Base-by-base conservation (phyloP, 2,113 vertebrate species). In the Alethe castanea region DNA sequence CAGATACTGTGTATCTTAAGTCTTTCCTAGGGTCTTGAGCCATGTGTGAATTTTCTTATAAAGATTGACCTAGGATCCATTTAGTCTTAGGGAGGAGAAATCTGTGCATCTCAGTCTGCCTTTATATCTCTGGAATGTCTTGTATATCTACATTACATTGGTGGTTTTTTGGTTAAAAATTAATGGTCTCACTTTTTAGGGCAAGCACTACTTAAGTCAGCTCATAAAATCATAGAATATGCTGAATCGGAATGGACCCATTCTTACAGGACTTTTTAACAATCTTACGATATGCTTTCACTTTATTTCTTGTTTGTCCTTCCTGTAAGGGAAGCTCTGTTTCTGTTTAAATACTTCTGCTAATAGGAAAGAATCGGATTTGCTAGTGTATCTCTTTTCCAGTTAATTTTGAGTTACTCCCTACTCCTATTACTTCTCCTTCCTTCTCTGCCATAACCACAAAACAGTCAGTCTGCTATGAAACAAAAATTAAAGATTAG, bases 51-150 rank as follows among this genome's bases (percentile, higher is more conserved):
- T 73, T 86, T 88, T 14, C 22, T 62, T 70, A n/a, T 4, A 31
- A 82, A 54, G 0, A 0, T 3, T 61, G 67, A 48, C 6, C 22
- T 66, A 19, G 5, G 44, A 42, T 42, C 20, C 7, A 7, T 44
- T 54, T 25, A 59, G 22, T 62, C 35, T 71, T 56, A 73, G 4
- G 9, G 28, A 90, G 35, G 35, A 81, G 56, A 93, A 81, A 50
- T 60, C 33, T 40, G 14, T 8, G 6, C 0, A 0, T 42, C 11
- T 80, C 0, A 0, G 24, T 66, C 20, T 72, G 50, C 8, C 47
- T 79, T 72, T 84, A 9, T 3, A 28, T 29, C 16, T 29, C n/a
- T 77, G 50, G 31, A 57, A 45, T 11, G 76, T 62, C n/a, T 59
- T 9, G 7, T 57, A 25, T 64, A 52, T 57, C 15, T 19, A 35